Conservation (phyloP, 2,797 vertebrate species). For the Sebastes hubbsi region DNA sequence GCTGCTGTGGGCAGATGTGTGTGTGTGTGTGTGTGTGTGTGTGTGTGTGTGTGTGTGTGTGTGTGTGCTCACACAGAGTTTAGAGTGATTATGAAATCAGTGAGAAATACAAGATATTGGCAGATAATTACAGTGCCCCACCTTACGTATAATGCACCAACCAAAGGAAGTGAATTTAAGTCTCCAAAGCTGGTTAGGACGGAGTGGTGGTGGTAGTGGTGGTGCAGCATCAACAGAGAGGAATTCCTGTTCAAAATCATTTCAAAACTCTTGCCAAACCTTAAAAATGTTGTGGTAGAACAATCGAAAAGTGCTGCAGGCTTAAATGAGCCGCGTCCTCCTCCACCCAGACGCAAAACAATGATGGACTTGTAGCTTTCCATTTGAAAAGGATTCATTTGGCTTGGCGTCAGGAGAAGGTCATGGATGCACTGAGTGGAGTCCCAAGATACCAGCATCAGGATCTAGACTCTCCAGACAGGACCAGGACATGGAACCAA, state of each 20-base stretch:
- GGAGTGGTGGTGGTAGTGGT: neutral
- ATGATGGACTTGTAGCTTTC: conserved; percentile 1
- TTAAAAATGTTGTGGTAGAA: conserved; percentile 31
- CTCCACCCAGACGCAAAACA: neutral
- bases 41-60: neutral
- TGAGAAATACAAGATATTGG: neutral
- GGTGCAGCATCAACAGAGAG: neutral
- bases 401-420: neutral
- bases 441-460: neutral
- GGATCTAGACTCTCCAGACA: neutral
- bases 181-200: neutral
- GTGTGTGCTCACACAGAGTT: neutral
- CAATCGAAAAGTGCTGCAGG: neutral
- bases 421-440: neutral
- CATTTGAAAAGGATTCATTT: neutral
- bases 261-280: conserved; percentile 12
- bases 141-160: neutral
- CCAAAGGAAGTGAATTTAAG: neutral
- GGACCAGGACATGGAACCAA: neutral
- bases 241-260: conserved; percentile 20
- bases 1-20: conserved; percentile 2
- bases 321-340: neutral
- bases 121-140: neutral
- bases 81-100: neutral
- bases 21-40: neutral